phyloP scores from a whole-genome alignment of 2,888 invertebrate species.

The Hedya salicella region DNA sequence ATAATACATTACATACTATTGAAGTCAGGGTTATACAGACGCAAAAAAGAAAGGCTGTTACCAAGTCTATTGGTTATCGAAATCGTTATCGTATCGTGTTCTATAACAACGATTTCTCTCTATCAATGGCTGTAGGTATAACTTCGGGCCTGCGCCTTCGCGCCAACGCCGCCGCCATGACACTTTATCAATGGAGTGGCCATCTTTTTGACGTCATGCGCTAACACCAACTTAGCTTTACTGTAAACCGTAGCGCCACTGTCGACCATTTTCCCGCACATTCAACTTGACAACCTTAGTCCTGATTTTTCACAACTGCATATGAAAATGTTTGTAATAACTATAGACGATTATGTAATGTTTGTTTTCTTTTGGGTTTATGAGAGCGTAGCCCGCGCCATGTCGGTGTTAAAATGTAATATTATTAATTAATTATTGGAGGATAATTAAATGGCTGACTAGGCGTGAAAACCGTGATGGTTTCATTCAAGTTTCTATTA shows the following conservation, averaged over 20 bases:
- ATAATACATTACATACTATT: no score
- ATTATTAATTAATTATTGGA: conserved; percentile 23
- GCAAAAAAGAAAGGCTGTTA: no score
- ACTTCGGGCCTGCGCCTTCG: conserved; percentile 60
- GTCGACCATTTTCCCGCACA: not conserved
- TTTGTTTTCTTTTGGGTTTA: conserved; percentile 72
- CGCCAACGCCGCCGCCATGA: conserved; percentile 58
- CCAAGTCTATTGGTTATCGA: not conserved
- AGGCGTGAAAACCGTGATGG: not conserved
- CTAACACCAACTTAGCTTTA: conserved; percentile 25
- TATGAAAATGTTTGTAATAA: conserved; percentile 14
- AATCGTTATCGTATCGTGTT: conserved; percentile 47
- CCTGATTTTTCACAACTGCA: conserved; percentile 2
- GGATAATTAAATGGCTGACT: conserved; percentile 16
- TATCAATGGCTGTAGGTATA: conserved; percentile 76
- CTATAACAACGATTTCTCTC: conserved; percentile 58
- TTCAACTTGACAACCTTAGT: not conserved
- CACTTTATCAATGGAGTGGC: conserved; percentile 77
- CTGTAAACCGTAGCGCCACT: conserved; percentile 14
- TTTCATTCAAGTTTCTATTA: conserved; percentile 16
- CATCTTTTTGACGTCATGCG: conserved; percentile 79
- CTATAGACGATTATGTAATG: conserved; percentile 64
- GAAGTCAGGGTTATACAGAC: no score
- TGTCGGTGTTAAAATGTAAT: conserved; percentile 31
- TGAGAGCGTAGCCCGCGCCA: conserved; percentile 50